Percentiles rank a stretch among this genome's conserved stretches.
Conservation (phyloP, 1,140 invertebrate species). For the Muscidifurax raptorellus region DNA sequence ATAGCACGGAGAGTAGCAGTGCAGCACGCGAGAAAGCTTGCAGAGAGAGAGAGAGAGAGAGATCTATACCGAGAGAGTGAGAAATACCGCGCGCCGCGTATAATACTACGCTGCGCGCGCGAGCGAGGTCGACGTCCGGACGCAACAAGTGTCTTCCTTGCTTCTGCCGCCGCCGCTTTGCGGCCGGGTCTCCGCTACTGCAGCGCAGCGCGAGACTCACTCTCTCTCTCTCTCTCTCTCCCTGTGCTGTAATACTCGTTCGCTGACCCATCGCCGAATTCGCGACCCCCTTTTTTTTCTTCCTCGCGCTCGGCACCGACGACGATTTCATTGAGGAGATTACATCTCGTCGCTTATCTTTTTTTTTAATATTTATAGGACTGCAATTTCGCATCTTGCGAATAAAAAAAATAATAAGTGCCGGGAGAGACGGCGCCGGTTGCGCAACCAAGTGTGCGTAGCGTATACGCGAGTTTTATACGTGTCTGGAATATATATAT, state of each 20-base stretch:
- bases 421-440: not conserved
- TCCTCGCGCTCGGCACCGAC: not conserved
- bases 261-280: slow-evolving; percentile 1
- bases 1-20: too few relatives aligned
- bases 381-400: not conserved
- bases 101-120: not conserved
- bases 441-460: not conserved
- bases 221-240: slow-evolving; percentile 31
- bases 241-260: slow-evolving; percentile 3
- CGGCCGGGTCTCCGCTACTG: slow-evolving; percentile 7
- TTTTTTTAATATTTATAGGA: not conserved
- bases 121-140: slow-evolving; percentile 39
- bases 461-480: not conserved
- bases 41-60: not conserved
- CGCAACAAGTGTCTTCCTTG: slow-evolving; percentile 29
- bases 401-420: too few relatives aligned
- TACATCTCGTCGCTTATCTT: not conserved
- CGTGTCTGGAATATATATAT: not conserved
- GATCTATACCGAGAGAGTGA: not conserved
- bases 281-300: not conserved
- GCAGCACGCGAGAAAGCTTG: not conserved
- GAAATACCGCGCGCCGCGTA: slow-evolving; percentile 21
- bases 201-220: not conserved
- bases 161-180: too few relatives aligned
- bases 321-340: not conserved